Conservation (phyloP, 2,888 invertebrate species). For the Chouioia cunea region DNA sequence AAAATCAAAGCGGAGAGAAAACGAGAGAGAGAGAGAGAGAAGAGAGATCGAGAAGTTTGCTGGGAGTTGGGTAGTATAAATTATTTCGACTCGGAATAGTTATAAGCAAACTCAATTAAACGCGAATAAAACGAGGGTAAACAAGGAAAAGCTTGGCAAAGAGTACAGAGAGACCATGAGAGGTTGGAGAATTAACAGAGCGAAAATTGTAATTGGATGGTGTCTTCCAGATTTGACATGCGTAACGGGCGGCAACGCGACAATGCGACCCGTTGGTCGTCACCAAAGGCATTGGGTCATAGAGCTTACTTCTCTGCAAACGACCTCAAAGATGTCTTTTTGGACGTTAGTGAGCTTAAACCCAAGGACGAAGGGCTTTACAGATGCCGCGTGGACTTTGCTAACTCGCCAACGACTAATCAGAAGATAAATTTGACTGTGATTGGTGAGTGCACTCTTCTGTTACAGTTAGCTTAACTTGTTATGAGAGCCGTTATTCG, state of each 20-base stretch:
- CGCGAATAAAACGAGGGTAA: background rate
- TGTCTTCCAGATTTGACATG: conserved; percentile 72
- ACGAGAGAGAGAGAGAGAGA: too few relatives aligned
- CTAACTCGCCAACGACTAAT: conserved; percentile 71
- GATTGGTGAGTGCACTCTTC: conserved; percentile 66
- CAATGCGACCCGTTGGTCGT: conserved; percentile 74
- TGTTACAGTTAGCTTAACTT: too few relatives aligned
- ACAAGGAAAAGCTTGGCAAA: conserved; percentile 1
- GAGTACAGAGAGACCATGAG: too few relatives aligned
- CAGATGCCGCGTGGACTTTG: conserved; percentile 72
- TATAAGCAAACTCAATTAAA: background rate
- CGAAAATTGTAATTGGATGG: conserved; percentile 16
- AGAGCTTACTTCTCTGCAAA: conserved; percentile 72
- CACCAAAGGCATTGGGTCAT: conserved; percentile 71
- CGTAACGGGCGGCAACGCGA: conserved; percentile 72
- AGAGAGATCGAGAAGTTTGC: too few relatives aligned
- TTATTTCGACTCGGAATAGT: too few relatives aligned
- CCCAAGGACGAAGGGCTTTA: conserved; percentile 70
- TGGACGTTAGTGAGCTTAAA: conserved; percentile 69
- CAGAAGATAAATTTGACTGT: conserved; percentile 71
- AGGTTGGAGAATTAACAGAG: too few relatives aligned
- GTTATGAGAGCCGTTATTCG: too few relatives aligned
- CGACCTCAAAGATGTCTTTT: conserved; percentile 72
- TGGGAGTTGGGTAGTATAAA: too few relatives aligned
- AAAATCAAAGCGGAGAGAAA: too few relatives aligned